Evolutionary conservation across 2,888 invertebrate genomes (phyloP).

Genomic region (Cheilosia impressa): DNA sequence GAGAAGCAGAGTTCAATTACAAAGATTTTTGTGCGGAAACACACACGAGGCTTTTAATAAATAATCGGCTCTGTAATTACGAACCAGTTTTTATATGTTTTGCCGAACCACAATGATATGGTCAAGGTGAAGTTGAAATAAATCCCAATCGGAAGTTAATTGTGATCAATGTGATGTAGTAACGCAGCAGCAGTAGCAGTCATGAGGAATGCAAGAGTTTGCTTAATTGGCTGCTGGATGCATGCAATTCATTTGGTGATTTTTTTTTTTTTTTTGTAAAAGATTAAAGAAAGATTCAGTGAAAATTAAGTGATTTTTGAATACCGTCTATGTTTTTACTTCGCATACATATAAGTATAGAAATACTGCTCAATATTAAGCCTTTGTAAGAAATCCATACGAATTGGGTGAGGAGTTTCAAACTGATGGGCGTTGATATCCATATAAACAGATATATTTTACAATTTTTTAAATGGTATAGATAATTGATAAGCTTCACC

Average conservation of each 20-base stretch:
- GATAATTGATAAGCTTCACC: no score
- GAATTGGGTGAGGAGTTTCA: no score
- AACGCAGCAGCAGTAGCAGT: background rate
- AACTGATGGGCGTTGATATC: no score
- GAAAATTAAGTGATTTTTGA: background rate
- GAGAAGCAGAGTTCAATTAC: slow-evolving; percentile 48
- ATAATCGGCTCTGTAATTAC: slow-evolving; percentile 67
- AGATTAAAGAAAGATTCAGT: background rate
- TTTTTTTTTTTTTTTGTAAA: background rate
- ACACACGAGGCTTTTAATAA: slow-evolving; percentile 65
- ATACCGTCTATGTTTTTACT: background rate
- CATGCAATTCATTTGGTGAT: slow-evolving; percentile 2
- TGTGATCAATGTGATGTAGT: slow-evolving; percentile 60
- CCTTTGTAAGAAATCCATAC: no score
- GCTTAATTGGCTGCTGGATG: slow-evolving; percentile 23
- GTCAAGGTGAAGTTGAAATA: slow-evolving; percentile 34
- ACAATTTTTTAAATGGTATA: no score
- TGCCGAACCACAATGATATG: slow-evolving; percentile 42
- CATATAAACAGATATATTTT: no score
- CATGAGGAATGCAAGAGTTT: slow-evolving; percentile 1
- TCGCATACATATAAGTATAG: no score
- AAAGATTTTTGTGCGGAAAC: slow-evolving; percentile 51
- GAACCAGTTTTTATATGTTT: slow-evolving; percentile 47
- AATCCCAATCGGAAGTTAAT: slow-evolving; percentile 66
- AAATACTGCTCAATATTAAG: no score